Conservation (phyloP, 2,113 vertebrate species). For the Rhinogobius similis region DNA sequence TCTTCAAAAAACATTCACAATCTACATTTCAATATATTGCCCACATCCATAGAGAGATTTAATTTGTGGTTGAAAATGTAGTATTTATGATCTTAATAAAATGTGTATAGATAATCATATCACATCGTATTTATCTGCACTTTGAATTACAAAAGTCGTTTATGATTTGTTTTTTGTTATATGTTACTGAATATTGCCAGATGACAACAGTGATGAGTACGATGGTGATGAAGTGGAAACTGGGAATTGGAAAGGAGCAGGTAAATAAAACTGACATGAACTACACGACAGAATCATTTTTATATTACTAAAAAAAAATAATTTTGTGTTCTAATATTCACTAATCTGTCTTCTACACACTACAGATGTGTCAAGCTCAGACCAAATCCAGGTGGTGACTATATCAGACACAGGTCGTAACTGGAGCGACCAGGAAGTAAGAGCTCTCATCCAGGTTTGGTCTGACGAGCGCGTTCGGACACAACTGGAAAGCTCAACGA, state of each 20-base stretch:
- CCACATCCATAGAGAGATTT: too few relatives aligned
- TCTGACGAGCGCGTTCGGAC: slow-evolving; percentile 83
- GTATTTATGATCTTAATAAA: too few relatives aligned
- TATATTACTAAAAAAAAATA: too few relatives aligned
- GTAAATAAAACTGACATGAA: slow-evolving; percentile 20
- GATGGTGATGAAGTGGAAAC: slow-evolving; percentile 55
- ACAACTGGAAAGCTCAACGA: slow-evolving; percentile 85
- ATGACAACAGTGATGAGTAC: slow-evolving; percentile 67
- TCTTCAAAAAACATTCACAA: too few relatives aligned
- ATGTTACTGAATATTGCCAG: slow-evolving; percentile 31
- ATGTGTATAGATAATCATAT: too few relatives aligned
- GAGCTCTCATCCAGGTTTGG: slow-evolving; percentile 82
- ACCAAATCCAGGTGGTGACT: slow-evolving; percentile 81
- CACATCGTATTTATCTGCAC: not conserved
- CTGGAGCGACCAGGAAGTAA: slow-evolving; percentile 88
- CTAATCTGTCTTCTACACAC: slow-evolving; percentile 13
- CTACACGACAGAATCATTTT: too few relatives aligned
- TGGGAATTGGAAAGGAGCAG: slow-evolving; percentile 53
- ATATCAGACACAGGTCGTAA: slow-evolving; percentile 83
- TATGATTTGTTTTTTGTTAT: not conserved
- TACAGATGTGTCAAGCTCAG: slow-evolving; percentile 42
- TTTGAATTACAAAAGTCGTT: not conserved
- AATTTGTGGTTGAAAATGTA: too few relatives aligned
- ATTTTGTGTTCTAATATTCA: not conserved
- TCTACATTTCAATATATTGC: too few relatives aligned